phyloP scores from a whole-genome alignment of 1,140 invertebrate genomes.

The Danaus plexippus region DNA sequence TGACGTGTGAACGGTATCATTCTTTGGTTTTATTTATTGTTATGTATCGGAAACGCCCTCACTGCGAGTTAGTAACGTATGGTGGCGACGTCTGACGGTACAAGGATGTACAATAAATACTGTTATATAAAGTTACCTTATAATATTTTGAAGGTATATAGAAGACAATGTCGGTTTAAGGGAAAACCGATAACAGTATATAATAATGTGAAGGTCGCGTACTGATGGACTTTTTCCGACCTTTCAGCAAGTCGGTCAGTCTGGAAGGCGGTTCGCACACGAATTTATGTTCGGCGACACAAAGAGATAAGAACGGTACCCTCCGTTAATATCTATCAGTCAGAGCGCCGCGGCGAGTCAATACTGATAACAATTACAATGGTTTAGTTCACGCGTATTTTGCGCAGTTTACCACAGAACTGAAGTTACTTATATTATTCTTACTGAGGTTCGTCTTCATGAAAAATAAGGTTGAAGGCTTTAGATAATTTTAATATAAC shows the following conservation, averaged over 20 bases:
- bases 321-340: constrained; percentile 52
- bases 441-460: too few species aligned
- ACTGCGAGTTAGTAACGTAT: constrained; percentile 22
- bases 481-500: too few species aligned
- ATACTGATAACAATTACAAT: constrained; percentile 45
- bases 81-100: constrained; percentile 19
- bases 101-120: constrained; percentile 3
- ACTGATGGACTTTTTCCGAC: constrained; percentile 15
- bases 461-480: too few species aligned
- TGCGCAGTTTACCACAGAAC: too few species aligned
- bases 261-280: constrained; percentile 19
- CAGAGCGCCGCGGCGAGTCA: constrained; percentile 25
- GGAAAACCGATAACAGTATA: too few species aligned
- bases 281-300: constrained; percentile 29
- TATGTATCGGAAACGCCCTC: constrained; percentile 44
- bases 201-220: too few species aligned
- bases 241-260: constrained; percentile 14
- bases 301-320: constrained; percentile 42
- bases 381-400: constrained; percentile 3
- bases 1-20: too few species aligned
- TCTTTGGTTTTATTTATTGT: constrained; percentile 39
- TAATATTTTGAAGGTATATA: too few species aligned
- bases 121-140: too few species aligned
- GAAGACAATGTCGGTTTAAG: too few species aligned
- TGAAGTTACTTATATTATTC: too few species aligned